Percentiles rank a stretch among this genome's conserved stretches.
phyloP scores from a whole-genome alignment of 2,888 invertebrate species.

The Malthinus flaveolus region DNA sequence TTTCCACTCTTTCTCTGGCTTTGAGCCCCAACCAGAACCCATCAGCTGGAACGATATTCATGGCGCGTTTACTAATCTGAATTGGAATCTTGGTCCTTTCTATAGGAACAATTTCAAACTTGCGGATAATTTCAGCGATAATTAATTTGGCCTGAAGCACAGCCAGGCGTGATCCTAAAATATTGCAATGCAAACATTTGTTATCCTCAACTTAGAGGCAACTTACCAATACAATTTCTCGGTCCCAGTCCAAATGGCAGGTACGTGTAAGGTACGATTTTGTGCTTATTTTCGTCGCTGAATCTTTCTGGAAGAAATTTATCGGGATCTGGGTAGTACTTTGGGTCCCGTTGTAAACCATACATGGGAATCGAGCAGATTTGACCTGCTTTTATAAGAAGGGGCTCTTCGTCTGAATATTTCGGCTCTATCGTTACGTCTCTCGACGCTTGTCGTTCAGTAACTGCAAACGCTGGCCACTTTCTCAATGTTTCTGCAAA shows the following conservation, averaged over 20 bases:
- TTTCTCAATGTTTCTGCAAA: constrained; percentile 34
- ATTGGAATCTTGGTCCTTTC: not conserved
- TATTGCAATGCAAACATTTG: too few species aligned
- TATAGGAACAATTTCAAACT: not conserved
- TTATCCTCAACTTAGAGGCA: too few species aligned
- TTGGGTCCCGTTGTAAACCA: constrained; percentile 41
- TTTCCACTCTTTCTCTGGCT: too few species aligned
- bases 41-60: not conserved
- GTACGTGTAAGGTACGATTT: constrained; percentile 49
- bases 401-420: constrained; percentile 26
- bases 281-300: constrained; percentile 59
- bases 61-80: not conserved
- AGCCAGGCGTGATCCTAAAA: not conserved
- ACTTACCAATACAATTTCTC: constrained; percentile 63
- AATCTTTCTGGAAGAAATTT: constrained; percentile 48
- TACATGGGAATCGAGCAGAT: constrained; percentile 36
- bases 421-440: constrained; percentile 33
- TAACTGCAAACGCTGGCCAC: constrained; percentile 27
- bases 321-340: constrained; percentile 42
- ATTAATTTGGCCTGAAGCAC: not conserved
- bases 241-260: constrained; percentile 57
- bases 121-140: not conserved
- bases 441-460: constrained; percentile 31
- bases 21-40: not conserved
- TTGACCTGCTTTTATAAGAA: constrained; percentile 30